Evolutionary conservation across 2,888 invertebrate genomes (phyloP), one percentile per base, ranked within the genome.

Genomic region (Rhagonycha lutea): DNA sequence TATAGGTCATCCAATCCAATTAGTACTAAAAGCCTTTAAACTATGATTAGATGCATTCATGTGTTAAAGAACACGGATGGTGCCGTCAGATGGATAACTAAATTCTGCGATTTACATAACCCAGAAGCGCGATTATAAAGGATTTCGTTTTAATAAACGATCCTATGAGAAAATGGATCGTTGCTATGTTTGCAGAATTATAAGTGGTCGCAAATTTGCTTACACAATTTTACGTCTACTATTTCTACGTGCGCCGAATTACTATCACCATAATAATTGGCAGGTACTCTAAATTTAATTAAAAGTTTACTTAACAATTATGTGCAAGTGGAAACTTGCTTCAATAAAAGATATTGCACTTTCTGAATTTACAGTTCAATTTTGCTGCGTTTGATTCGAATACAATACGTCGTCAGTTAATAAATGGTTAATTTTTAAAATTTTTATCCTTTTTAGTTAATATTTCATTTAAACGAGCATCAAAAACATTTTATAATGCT

Each of bases 1-100:
- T 69, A 72, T 70, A 69, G 76, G 72, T 73, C 73, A 76, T 73
- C 61, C 70, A 69, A 73, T 76, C 76, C 76, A 76, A 76, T 76
- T 76, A 76, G 72, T 76, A 72, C 60, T 73, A 72, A 71, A 76
- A 73, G 70, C 70, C 68, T 73, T 73, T 76, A 76, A 76, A 76
- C 76, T 73, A 73, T 76, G 76, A 68, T 73, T 70, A 71, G 70
- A 76, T 70, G 76, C 76, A 73, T 70, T 70, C 76, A 76, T 76
- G 76, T 76, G 73, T 73, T 76, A 76, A 76, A 76, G 76, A 76
- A 73, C 76, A 76, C 67, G 75, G 69, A 71, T 76, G 75, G 69
- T 70, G 61, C 75, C 70, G 72, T 72, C 67, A 71, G 73, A 71
- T 68, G 76, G 70, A 76, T 75, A 75, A 75, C 75, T 72, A 72